phyloP scores from a whole-genome alignment of 2,888 invertebrate species.

The Philereme vetulata region DNA sequence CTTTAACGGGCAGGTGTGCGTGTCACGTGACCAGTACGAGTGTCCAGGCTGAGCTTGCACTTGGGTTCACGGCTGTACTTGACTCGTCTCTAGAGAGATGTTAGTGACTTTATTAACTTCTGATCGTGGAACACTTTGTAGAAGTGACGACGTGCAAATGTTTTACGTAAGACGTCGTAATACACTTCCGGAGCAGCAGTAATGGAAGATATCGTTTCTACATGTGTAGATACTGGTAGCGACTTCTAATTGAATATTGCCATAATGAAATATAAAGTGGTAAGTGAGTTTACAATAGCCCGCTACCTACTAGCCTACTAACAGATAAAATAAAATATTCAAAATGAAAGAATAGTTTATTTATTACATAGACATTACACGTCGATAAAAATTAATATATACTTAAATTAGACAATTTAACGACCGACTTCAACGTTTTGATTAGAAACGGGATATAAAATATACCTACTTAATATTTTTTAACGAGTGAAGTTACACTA shows the following conservation, averaged over 20 bases:
- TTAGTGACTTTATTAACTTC: slow-evolving; percentile 9
- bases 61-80: neutral
- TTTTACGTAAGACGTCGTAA: neutral
- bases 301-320: too few relatives aligned
- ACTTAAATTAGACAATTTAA: slow-evolving; percentile 30
- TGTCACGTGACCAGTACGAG: slow-evolving; percentile 66
- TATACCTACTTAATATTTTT: slow-evolving; percentile 2
- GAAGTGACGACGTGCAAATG: neutral
- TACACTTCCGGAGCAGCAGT: neutral
- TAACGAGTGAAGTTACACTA: slow-evolving; percentile 5
- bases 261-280: too few relatives aligned
- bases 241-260: too few relatives aligned
- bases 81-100: neutral
- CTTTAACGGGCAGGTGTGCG: slow-evolving; percentile 85
- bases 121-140: neutral
- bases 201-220: neutral
- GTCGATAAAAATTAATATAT: slow-evolving; percentile 43
- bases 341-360: slow-evolving; percentile 65
- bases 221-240: too few relatives aligned
- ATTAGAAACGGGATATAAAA: slow-evolving; percentile 18
- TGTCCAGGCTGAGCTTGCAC: slow-evolving; percentile 70
- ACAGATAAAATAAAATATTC: slow-evolving; percentile 51
- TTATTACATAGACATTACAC: slow-evolving; percentile 55
- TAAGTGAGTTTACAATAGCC: neutral
- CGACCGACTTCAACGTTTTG: slow-evolving; percentile 23